Evolutionary conservation across 2,888 invertebrate species (phyloP).

Genomic region (Lasioglossum villosulum): DNA sequence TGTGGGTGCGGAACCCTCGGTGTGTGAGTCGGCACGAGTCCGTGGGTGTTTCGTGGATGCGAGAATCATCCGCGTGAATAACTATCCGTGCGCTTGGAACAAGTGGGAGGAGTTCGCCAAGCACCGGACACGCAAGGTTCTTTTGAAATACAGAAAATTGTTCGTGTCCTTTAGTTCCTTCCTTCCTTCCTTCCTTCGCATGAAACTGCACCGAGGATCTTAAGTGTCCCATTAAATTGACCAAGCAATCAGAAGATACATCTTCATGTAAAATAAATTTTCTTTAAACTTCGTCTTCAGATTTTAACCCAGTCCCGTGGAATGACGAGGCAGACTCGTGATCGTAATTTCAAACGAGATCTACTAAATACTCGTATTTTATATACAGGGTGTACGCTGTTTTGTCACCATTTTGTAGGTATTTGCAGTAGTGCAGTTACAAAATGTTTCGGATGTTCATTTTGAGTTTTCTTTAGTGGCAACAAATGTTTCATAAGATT

Average conservation of each 20-base stretch:
- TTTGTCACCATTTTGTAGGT: too few species aligned
- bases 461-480: too few species aligned
- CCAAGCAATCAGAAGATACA: background rate
- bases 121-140: background rate
- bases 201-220: background rate
- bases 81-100: background rate
- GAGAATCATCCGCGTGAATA: background rate
- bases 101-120: background rate
- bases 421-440: too few species aligned
- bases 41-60: constrained; percentile 8
- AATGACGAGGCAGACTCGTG: background rate
- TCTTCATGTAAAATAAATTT: background rate
- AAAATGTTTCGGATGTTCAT: too few species aligned
- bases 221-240: background rate
- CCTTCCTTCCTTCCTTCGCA: background rate
- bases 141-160: background rate
- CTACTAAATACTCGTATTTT: background rate
- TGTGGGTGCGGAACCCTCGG: constrained; percentile 6
- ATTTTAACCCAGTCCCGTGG: background rate
- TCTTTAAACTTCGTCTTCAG: background rate
- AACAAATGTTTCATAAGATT: too few species aligned
- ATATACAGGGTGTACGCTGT: too few species aligned
- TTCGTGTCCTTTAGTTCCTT: background rate
- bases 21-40: background rate
- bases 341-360: background rate